Percentiles rank a stretch among this genome's conserved stretches.
Evolutionary conservation across 2,888 invertebrate species (phyloP).

Genomic region (Pyrrhia umbra): DNA sequence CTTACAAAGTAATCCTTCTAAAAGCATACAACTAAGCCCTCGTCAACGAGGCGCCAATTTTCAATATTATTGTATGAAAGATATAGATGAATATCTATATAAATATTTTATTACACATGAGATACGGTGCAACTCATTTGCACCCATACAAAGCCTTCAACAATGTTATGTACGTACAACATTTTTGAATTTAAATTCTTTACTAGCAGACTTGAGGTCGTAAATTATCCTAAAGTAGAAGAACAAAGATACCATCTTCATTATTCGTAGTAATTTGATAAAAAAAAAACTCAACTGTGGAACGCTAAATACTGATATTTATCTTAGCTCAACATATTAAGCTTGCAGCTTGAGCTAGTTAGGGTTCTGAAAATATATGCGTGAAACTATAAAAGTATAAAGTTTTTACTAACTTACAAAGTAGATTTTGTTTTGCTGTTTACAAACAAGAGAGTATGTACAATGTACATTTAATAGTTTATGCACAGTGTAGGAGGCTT

Average conservation of each 20-base stretch:
- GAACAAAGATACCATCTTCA: conserved; percentile 54
- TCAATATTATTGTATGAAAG: conserved; percentile 53
- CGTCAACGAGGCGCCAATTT: conserved; percentile 55
- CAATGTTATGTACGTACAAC: conserved; percentile 53
- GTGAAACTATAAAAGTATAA: not conserved
- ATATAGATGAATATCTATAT: conserved; percentile 56
- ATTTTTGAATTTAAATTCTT: conserved; percentile 48
- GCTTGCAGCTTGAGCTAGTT: not conserved
- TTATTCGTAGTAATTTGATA: conserved; percentile 50
- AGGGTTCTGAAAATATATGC: not conserved
- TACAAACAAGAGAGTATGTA: conserved; percentile 6
- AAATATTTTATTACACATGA: conserved; percentile 54
- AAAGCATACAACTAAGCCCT: conserved; percentile 30
- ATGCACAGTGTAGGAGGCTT: conserved; percentile 12
- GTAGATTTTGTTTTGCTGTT: not conserved
- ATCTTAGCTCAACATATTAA: conserved; percentile 32
- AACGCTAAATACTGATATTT: conserved; percentile 34
- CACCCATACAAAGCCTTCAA: conserved; percentile 57
- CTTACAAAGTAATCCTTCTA: conserved; percentile 30
- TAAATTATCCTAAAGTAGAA: conserved; percentile 59
- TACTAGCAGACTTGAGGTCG: conserved; percentile 38
- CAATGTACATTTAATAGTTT: conserved; percentile 13
- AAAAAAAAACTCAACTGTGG: conserved; percentile 36
- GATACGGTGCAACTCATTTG: conserved; percentile 53
- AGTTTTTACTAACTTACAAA: not conserved